Evolutionary conservation across 2,113 vertebrate genomes (phyloP).

Genomic region (Nyctibius bracteatus): DNA sequence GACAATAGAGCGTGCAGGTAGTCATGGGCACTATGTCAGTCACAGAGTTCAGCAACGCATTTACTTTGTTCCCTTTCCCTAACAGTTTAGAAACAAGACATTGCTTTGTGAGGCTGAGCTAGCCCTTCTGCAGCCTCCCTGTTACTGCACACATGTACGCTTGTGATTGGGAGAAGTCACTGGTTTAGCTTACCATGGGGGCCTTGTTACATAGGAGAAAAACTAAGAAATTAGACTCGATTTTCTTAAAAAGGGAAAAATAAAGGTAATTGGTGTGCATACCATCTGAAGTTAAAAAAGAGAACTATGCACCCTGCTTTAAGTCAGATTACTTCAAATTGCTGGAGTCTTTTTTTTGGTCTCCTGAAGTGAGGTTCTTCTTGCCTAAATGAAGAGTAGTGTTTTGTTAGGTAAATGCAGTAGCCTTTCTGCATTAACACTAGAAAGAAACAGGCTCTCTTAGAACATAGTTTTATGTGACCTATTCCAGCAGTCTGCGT

Average conservation of each 20-base stretch:
- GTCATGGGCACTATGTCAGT: not conserved
- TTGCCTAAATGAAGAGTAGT: not conserved
- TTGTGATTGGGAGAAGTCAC: not conserved
- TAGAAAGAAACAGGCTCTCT: not conserved
- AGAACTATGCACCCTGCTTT: not conserved
- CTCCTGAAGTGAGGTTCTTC: not conserved
- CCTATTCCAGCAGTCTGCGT: not conserved
- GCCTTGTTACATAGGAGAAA: not conserved
- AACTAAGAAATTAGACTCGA: not conserved
- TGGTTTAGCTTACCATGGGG: not conserved
- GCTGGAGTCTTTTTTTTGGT: not conserved
- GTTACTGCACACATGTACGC: rapidly evolving
- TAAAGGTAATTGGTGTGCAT: not conserved
- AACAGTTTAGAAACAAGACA: rapidly evolving
- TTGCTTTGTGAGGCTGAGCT: not conserved
- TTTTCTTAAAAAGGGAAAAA: not conserved
- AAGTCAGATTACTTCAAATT: not conserved
- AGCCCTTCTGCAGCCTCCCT: not conserved
- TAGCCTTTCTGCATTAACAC: not conserved
- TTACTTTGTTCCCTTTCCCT: not conserved
- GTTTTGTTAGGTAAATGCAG: not conserved
- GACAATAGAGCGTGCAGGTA: not conserved
- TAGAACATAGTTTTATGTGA: not conserved
- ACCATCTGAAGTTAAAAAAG: not conserved
- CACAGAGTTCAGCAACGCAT: not conserved